These are phyloP conservation scores for Amiota mariae DNA, from an alignment of 2,888 invertebrate genomes.

Conservation along the genomic window DNA sequence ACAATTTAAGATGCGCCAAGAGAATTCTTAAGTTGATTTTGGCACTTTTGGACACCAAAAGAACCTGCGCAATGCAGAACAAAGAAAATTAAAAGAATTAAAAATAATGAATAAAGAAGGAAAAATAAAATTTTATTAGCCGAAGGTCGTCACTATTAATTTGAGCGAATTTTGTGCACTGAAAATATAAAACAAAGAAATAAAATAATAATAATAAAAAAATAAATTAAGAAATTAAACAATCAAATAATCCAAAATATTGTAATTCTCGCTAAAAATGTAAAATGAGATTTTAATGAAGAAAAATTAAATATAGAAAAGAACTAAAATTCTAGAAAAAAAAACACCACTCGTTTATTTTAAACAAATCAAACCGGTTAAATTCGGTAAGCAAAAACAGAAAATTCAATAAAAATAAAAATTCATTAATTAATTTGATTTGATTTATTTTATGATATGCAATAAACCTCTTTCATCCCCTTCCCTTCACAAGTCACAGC, in stretches of 20 bases:
- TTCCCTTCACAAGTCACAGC: neutral
- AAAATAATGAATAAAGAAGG: constrained; percentile 32
- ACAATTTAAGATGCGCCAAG: neutral
- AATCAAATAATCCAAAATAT: no score
- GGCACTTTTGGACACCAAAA: neutral
- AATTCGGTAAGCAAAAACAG: constrained; percentile 40
- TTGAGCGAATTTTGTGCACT: constrained; percentile 6
- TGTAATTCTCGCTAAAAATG: constrained; percentile 25
- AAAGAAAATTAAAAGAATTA: constrained; percentile 43
- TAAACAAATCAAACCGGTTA: constrained; percentile 49
- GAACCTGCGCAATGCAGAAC: constrained; percentile 15
- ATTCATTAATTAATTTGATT: constrained; percentile 39
- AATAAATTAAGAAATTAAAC: neutral
- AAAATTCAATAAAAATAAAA: constrained; percentile 20
- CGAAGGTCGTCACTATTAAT: constrained; percentile 25
- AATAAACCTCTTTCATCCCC: neutral
- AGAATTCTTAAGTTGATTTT: neutral
- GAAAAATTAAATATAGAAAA: constrained; percentile 10
- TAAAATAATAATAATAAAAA: neutral
- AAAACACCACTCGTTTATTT: neutral
- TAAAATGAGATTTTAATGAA: constrained; percentile 2
- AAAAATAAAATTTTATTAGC: constrained; percentile 22
- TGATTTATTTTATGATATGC: constrained; percentile 5
- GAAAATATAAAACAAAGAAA: constrained; percentile 5
- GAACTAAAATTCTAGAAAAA: constrained; percentile 15